Evolutionary conservation across 2,888 invertebrate genomes (phyloP), one percentile per base, ranked within the genome.

Genomic region (Archips crataeganus): DNA sequence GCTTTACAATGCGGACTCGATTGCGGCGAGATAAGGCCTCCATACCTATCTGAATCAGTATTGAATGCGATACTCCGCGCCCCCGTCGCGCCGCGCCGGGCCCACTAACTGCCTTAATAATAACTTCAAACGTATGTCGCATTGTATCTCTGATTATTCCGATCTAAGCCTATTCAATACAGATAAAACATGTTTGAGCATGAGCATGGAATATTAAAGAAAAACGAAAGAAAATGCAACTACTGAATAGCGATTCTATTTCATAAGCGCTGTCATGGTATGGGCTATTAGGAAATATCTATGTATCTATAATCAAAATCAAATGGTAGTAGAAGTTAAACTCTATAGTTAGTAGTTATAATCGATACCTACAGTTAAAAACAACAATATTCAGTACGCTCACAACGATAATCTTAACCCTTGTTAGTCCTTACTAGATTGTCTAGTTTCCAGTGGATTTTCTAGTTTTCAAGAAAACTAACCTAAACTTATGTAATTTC

Each of bases 1-100:
- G 91, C 90, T 82, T 90, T 88, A 94, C 94, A 94, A 94, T 93
- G 92, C 92, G 87, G 89, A 89, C 89, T 90, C 91, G 94, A 94
- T 94, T 89, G 94, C 93, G 92, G 81, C 86, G 87, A 90, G 94
- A 94, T 94, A 94, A 93, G 91, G 88, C 84, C 84, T 83, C 88
- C 87, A 85, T 89, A 90, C 88, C 89, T 90, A 90, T 88, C 90
- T 82, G 83, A 85, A 82, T 85, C 81, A 80, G 88, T 87, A 91
- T 90, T 93, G 89, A 92, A 91, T 91, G 88, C 88, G 86, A 88
- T 87, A 87, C 85, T 47, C 80, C 80, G 80, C 81, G 80, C 39
- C 79, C 80, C 70, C 65, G 78, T 82, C 78, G 80, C 81, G 78
- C 82, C 78, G 80, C 81, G 80, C 79, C 64, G 84, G 84, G 83